These are phyloP conservation scores for Myrmecobius fasciatus DNA, from an alignment of 2,113 vertebrate species.

Conservation along the genomic window DNA sequence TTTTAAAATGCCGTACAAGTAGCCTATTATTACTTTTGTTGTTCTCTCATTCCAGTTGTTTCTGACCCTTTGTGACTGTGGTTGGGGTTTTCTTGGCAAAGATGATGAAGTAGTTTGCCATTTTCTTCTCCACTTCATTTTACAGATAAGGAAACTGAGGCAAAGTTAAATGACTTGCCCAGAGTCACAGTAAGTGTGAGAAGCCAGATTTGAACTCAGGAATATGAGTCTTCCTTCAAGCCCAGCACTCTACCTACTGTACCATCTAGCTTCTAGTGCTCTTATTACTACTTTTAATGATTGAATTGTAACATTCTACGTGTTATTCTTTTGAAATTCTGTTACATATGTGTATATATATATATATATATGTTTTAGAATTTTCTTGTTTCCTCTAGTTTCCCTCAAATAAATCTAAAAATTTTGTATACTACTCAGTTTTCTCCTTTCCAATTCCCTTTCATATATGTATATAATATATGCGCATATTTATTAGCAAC, in stretches of 20 bases:
- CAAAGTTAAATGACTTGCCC: neutral
- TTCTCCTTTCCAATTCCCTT: neutral
- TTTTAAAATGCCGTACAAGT: neutral
- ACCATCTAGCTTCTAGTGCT: too few relatives aligned
- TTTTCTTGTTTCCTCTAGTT: neutral
- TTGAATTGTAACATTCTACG: neutral
- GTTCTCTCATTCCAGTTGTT: neutral
- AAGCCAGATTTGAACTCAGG: too few relatives aligned
- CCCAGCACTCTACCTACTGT: too few relatives aligned
- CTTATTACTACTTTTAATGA: neutral
- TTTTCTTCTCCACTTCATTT: neutral
- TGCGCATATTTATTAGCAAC: neutral
- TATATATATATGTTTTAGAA: neutral
- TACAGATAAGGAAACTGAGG: neutral
- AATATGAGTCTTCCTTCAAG: too few relatives aligned
- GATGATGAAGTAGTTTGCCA: neutral
- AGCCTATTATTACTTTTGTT: neutral
- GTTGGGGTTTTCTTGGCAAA: neutral
- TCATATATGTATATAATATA: neutral
- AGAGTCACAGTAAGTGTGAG: neutral
- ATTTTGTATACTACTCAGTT: neutral
- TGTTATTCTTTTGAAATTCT: neutral
- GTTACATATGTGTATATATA: neutral
- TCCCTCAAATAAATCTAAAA: constrained; percentile 15
- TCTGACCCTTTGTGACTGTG: neutral